Conservation (phyloP, 2,888 invertebrate genomes). For the Timema podura region DNA sequence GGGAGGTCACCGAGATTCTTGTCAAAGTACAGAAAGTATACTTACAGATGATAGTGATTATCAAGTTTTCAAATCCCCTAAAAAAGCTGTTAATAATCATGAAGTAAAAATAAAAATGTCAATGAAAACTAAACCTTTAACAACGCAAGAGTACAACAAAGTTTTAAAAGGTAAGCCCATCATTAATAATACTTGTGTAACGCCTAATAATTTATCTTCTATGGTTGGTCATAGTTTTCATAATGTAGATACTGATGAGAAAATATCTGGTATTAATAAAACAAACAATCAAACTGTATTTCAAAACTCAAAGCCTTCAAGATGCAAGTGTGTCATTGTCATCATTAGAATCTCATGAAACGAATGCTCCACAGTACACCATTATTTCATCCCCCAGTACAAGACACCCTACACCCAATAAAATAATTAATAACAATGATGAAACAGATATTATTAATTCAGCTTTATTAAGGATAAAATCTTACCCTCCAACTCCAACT, state of each 20-base stretch:
- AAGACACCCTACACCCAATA: too few species aligned
- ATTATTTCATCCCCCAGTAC: too few species aligned
- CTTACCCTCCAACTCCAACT: constrained; percentile 26
- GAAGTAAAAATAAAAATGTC: too few species aligned
- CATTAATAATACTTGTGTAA: too few species aligned
- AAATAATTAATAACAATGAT: too few species aligned
- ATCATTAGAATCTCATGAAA: neutral
- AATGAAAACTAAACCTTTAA: too few species aligned
- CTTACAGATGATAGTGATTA: constrained; percentile 72
- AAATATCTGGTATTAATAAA: neutral
- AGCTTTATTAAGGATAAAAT: constrained; percentile 22
- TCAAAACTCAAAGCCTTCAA: constrained; percentile 47
- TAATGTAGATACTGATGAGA: too few species aligned
- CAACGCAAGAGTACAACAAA: too few species aligned
- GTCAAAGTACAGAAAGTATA: constrained; percentile 70
- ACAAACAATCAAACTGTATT: constrained; percentile 39
- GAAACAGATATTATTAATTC: neutral
- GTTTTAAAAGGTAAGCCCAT: too few species aligned
- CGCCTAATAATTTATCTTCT: too few species aligned
- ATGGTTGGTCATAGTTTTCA: too few species aligned
- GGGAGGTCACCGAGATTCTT: constrained; percentile 22
- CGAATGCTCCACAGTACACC: too few species aligned
- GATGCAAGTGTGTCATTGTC: constrained; percentile 39
- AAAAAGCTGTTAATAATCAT: neutral
- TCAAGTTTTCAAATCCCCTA: constrained; percentile 38